Evolutionary conservation across 2,113 vertebrate genomes (phyloP).

Genomic region (Salvelinus sp.): DNA sequence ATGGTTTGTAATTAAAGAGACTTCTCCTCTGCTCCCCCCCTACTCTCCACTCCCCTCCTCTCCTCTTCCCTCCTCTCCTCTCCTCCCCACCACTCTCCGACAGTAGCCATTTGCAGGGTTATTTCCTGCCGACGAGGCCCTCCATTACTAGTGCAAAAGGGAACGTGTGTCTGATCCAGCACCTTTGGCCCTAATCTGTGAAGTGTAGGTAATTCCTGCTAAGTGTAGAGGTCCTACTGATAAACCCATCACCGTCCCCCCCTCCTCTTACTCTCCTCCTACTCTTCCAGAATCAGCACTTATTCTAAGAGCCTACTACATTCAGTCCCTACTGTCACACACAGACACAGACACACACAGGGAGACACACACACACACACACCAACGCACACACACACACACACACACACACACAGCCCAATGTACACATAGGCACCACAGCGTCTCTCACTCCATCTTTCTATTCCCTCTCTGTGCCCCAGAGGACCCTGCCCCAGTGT

Average conservation of each 20-base stretch:
- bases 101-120: constrained; percentile 58
- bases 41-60: background rate
- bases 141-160: constrained; percentile 19
- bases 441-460: constrained; percentile 13
- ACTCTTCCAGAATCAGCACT: constrained; percentile 43
- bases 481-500: constrained; percentile 53
- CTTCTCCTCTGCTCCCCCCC: constrained; percentile 10
- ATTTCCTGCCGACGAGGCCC: constrained; percentile 41
- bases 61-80: background rate
- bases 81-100: background rate
- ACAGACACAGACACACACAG: background rate
- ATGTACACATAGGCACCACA: constrained; percentile 10
- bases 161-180: constrained; percentile 38
- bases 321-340: background rate
- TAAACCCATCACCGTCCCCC: constrained; percentile 37
- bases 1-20: constrained; percentile 69
- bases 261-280: constrained; percentile 4
- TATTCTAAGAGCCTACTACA: constrained; percentile 12
- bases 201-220: constrained; percentile 43
- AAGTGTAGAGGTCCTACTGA: constrained; percentile 41
- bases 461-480: constrained; percentile 24
- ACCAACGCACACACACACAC: background rate
- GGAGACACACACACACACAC: background rate
- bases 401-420: background rate
- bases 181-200: constrained; percentile 44